These are phyloP conservation scores for Lasioglossum zephyrum DNA, from an alignment of 2,888 invertebrate genomes.

Conservation along the genomic window DNA sequence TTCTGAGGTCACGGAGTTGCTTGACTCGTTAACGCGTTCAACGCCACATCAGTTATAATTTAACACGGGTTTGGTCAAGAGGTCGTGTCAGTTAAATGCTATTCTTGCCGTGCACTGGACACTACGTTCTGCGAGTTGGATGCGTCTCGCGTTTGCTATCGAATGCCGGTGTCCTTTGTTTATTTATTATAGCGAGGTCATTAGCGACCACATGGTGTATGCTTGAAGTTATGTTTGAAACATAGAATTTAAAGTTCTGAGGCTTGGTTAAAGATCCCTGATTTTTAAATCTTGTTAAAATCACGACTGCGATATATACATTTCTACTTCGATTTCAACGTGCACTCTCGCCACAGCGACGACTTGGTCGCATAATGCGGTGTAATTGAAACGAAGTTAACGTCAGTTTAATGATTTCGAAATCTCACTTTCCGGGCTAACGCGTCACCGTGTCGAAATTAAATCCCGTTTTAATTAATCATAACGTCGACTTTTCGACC, in stretches of 20 bases:
- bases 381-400: not conserved
- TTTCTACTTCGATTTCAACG: not conserved
- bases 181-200: no score
- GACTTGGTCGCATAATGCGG: not conserved
- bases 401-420: not conserved
- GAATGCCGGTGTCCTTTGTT: no score
- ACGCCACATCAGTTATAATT: no score
- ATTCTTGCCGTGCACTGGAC: no score
- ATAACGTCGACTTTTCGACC: not conserved
- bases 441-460: conserved; percentile 7
- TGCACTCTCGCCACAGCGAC: not conserved
- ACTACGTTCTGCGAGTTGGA: no score
- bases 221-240: no score
- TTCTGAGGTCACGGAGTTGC: not conserved
- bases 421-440: not conserved
- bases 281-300: not conserved
- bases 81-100: no score
- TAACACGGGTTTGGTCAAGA: no score
- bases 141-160: no score
- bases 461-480: conserved; percentile 43
- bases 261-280: no score
- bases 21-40: not conserved
- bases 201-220: no score
- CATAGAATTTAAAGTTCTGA: no score
- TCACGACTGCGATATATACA: not conserved